Evolutionary conservation across 2,888 invertebrate genomes (phyloP).

Genomic region (Melieria crassipennis): DNA sequence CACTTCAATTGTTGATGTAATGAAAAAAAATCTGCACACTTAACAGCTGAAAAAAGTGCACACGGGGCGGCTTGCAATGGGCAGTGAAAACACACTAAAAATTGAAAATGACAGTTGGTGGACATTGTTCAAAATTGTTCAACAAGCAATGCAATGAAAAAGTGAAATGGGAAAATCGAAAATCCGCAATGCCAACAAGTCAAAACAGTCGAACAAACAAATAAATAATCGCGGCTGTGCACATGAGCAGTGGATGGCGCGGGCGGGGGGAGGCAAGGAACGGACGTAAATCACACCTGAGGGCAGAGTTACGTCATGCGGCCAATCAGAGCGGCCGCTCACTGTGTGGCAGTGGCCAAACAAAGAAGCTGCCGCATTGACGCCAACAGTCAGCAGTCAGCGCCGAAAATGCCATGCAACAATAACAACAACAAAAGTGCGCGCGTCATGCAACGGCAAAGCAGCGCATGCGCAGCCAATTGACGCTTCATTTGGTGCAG

Average conservation of each 20-base stretch:
- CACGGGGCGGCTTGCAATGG: neutral
- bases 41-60: neutral
- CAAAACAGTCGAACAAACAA: slow-evolving; percentile 26
- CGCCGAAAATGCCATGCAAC: too few species aligned
- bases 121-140: slow-evolving; percentile 13
- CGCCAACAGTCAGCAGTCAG: too few species aligned
- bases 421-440: neutral
- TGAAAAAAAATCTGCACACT: neutral
- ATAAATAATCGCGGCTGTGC: neutral
- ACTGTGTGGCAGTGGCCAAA: too few species aligned
- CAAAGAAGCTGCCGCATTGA: too few species aligned
- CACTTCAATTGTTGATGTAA: slow-evolving; percentile 13
- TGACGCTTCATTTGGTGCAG: slow-evolving; percentile 24
- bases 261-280: neutral
- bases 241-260: neutral
- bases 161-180: slow-evolving; percentile 34
- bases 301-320: slow-evolving; percentile 37
- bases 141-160: slow-evolving; percentile 15
- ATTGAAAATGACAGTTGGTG: slow-evolving; percentile 19
- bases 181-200: slow-evolving; percentile 21
- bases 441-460: neutral
- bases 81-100: neutral
- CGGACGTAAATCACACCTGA: slow-evolving; percentile 28
- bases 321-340: slow-evolving; percentile 14
- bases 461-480: slow-evolving; percentile 33